Base-by-base conservation (phyloP, 2,797 vertebrate genomes). In the Gadopsis marmoratus region DNA sequence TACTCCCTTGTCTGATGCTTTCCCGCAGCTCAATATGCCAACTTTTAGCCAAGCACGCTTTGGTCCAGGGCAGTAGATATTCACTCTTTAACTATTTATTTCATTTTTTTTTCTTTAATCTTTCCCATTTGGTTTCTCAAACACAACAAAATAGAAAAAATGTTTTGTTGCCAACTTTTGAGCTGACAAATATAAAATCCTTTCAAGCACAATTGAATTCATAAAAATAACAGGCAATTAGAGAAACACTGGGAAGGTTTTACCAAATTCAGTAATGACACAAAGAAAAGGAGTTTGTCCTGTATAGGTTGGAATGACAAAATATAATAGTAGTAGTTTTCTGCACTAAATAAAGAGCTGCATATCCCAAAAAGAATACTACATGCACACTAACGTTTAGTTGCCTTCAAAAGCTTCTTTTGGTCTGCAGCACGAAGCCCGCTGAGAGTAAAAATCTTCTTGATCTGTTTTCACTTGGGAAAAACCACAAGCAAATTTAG, bases 1-100 rank as follows among this genome's bases (percentile, higher is more conserved):
- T 94, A 95, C 88, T 87, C 85, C 88, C 79, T 76, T 88, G 86
- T 91, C 89, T 90, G 85, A 89, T 70, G 87, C 76, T 68, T 77
- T 81, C 84, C 88, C 69, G 23, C 81, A 79, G 88, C 82, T 82
- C 71, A 4, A 91, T 91, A 89, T 90, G 89, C 83, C 87, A 92
- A 90, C 88, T 94, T 91, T 93, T 85, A 94, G 93, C 83, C 76
- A 47, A 76, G 85, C 74, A 50, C 0, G 37, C 84, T 86, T 76
- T 89, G 83, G 85, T 89, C 71, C 58, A 43, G 14, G 53, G 55
- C 71, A 75, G 54, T 76, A 68, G 69, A 88, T 89, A 83, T 89
- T 91, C 81, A 76, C 80, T 80, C 67, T 90, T 91, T 78, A 81
- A 84, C 37, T 77, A 64, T 76, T 82, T 78, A 67, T 80, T 81